These are phyloP conservation scores for Axinella damicornis DNA, from an alignment of 37 sponge, comb jelly and placozoan species.

Conservation along the genomic window DNA sequence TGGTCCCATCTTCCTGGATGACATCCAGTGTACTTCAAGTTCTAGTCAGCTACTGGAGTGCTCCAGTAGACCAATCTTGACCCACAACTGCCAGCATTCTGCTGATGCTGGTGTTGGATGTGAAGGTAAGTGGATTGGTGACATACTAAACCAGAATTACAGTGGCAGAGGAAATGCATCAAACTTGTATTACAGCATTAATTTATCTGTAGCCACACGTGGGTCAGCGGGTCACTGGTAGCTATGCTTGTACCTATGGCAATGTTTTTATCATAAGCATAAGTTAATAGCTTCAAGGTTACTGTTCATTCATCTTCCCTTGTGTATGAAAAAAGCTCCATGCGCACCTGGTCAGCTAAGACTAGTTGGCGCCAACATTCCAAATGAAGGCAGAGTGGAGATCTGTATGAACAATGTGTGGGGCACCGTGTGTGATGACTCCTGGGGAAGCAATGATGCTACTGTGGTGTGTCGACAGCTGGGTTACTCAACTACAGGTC, in stretches of 20 bases:
- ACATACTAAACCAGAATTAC: too few species aligned
- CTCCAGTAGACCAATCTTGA: background rate
- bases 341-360: background rate
- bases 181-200: too few species aligned
- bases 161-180: too few species aligned
- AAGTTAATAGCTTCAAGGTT: too few species aligned
- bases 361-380: background rate
- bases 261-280: too few species aligned
- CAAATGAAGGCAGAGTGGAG: constrained; percentile 6
- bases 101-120: constrained; percentile 3
- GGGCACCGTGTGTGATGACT: constrained; percentile 1
- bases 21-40: background rate
- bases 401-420: constrained; percentile 8
- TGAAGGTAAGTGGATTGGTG: constrained; percentile 3
- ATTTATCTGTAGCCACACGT: too few species aligned
- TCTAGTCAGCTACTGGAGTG: constrained; percentile 1
- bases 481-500: background rate
- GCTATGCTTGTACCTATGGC: too few species aligned
- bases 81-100: background rate
- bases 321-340: background rate
- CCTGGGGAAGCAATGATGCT: background rate
- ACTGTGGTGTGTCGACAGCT: constrained; percentile 7
- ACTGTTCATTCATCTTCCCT: too few species aligned
- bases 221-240: too few species aligned
- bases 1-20: constrained; percentile 14